These are phyloP conservation scores for Leucophenga maculata DNA, from an alignment of 2,888 invertebrate species.

Conservation along the genomic window DNA sequence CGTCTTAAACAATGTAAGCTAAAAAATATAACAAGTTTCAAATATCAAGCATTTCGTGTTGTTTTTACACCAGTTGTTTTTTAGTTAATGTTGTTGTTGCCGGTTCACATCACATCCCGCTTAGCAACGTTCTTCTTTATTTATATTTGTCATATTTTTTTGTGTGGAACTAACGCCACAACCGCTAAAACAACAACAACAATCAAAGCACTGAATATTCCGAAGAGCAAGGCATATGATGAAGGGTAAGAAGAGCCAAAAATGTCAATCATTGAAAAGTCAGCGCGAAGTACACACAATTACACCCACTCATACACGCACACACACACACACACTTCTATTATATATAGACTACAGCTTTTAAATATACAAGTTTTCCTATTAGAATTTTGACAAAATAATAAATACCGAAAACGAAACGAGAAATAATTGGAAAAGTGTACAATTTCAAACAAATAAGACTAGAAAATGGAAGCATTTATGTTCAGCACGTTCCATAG, in stretches of 20 bases:
- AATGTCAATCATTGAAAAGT: no score
- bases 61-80: neutral
- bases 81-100: constrained; percentile 12
- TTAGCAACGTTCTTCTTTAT: constrained; percentile 51
- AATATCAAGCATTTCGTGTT: neutral
- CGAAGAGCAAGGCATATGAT: no score
- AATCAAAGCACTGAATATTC: constrained; percentile 22
- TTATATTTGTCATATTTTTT: constrained; percentile 26
- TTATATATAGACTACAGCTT: no score
- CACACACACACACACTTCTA: no score
- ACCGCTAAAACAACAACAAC: constrained; percentile 35
- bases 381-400: no score
- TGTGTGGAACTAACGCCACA: neutral
- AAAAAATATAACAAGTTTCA: no score
- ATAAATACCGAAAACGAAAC: constrained; percentile 5
- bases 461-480: constrained; percentile 55
- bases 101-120: constrained; percentile 38
- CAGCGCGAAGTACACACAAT: constrained; percentile 29
- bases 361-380: neutral
- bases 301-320: constrained; percentile 21
- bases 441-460: constrained; percentile 47
- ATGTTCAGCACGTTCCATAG: neutral
- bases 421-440: constrained; percentile 5
- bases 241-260: no score
- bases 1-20: no score